These are phyloP conservation scores for Lysandra bellargus DNA, from an alignment of 2,888 invertebrate species.

Conservation along the genomic window DNA sequence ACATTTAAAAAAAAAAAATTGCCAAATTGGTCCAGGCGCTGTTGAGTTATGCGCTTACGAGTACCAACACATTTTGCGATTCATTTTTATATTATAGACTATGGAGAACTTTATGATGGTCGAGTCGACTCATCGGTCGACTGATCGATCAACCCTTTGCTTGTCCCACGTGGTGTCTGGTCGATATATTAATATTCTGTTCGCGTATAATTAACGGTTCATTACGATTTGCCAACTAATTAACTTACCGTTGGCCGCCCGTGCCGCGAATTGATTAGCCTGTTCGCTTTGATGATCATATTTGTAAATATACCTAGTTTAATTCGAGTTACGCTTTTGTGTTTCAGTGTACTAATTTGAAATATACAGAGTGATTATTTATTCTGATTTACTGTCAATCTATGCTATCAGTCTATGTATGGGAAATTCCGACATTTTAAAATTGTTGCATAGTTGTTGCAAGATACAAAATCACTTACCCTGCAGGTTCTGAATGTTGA, in stretches of 20 bases:
- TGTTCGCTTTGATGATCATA: conserved; percentile 28
- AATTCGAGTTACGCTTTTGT: not conserved
- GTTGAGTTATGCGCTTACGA: too few relatives aligned
- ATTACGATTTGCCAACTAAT: conserved; percentile 71
- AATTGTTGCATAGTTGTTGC: too few relatives aligned
- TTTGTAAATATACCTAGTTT: conserved; percentile 11
- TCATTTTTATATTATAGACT: too few relatives aligned
- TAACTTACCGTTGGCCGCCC: conserved; percentile 66
- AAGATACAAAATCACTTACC: too few relatives aligned
- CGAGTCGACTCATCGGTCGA: not conserved
- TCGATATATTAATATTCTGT: conserved; percentile 58
- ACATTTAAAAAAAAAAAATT: too few relatives aligned
- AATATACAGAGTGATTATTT: not conserved
- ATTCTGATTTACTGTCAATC: not conserved
- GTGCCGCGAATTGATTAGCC: conserved; percentile 53
- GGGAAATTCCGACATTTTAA: too few relatives aligned
- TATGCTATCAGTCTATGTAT: too few relatives aligned
- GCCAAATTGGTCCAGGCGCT: too few relatives aligned
- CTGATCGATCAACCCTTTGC: not conserved
- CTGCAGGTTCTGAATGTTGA: too few relatives aligned
- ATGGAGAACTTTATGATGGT: too few relatives aligned
- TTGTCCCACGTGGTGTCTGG: conserved; percentile 33
- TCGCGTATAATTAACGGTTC: conserved; percentile 70
- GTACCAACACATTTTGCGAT: too few relatives aligned
- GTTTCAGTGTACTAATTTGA: not conserved